These are phyloP conservation scores for Notolabrus celidotus DNA, from an alignment of 2,797 vertebrate species.

Conservation along the genomic window DNA sequence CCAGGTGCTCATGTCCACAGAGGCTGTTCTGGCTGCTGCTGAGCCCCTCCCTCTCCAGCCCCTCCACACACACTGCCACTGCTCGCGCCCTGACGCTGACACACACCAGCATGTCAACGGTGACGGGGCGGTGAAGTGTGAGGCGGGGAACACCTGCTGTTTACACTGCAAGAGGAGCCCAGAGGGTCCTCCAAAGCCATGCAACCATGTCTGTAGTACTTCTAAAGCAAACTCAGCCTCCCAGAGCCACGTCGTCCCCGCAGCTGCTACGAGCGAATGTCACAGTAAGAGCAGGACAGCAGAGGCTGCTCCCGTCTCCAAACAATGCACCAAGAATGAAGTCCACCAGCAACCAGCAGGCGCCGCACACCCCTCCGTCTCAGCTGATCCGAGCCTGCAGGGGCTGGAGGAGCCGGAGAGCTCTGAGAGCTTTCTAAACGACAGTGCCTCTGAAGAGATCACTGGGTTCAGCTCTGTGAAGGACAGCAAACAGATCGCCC, in stretches of 20 bases:
- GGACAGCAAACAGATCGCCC: slow-evolving; percentile 58
- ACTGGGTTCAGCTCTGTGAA: slow-evolving; percentile 59
- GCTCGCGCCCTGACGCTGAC: slow-evolving; percentile 79
- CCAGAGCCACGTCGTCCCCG: slow-evolving; percentile 73
- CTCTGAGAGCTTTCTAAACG: slow-evolving; percentile 45
- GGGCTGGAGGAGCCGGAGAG: slow-evolving; percentile 42
- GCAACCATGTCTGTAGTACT: slow-evolving; percentile 80
- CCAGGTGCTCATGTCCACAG: slow-evolving; percentile 86
- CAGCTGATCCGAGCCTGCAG: slow-evolving; percentile 53
- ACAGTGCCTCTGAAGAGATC: slow-evolving; percentile 62
- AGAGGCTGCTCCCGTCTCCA: slow-evolving; percentile 63
- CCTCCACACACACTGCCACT: slow-evolving; percentile 83
- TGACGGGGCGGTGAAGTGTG: slow-evolving; percentile 80
- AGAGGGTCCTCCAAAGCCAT: slow-evolving; percentile 82
- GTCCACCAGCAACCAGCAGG: slow-evolving; percentile 76
- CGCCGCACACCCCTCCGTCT: slow-evolving; percentile 70
- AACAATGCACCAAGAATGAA: slow-evolving; percentile 67
- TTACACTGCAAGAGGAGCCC: slow-evolving; percentile 86
- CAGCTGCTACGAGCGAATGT: slow-evolving; percentile 70
- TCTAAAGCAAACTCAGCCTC: slow-evolving; percentile 74
- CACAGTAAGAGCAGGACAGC: slow-evolving; percentile 69
- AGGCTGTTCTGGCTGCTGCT: slow-evolving; percentile 77
- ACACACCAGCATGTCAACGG: slow-evolving; percentile 85
- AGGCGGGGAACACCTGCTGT: slow-evolving; percentile 85
- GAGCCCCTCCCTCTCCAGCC: slow-evolving; percentile 75